These are phyloP conservation scores for Melanophora roralis DNA, from an alignment of 2,888 invertebrate genomes.

Conservation along the genomic window DNA sequence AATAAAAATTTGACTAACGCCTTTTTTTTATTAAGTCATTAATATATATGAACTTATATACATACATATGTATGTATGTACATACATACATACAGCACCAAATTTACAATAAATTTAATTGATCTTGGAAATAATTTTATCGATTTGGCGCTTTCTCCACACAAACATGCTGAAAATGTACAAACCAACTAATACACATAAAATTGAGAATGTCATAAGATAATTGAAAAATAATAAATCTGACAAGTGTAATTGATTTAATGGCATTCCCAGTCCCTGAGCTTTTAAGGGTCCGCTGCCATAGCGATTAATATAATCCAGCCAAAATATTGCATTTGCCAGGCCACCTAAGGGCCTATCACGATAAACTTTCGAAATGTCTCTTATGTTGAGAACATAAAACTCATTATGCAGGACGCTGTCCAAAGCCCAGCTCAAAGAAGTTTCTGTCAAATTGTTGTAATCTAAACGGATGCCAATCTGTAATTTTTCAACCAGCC, in stretches of 20 bases:
- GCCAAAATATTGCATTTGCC: constrained; percentile 76
- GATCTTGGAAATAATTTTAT: constrained; percentile 68
- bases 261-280: constrained; percentile 70
- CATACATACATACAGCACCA: too few relatives aligned
- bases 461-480: constrained; percentile 71
- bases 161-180: constrained; percentile 61
- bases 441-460: constrained; percentile 71
- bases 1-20: too few relatives aligned
- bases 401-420: constrained; percentile 72
- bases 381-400: constrained; percentile 72
- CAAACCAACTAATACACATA: constrained; percentile 54
- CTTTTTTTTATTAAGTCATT: too few relatives aligned
- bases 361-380: constrained; percentile 73
- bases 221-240: constrained; percentile 76
- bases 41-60: too few relatives aligned
- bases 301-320: constrained; percentile 75
- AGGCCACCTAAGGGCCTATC: constrained; percentile 75
- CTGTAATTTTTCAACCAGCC: constrained; percentile 69
- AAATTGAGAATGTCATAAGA: constrained; percentile 65
- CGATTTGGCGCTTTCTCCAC: constrained; percentile 64
- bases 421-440: constrained; percentile 73
- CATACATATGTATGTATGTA: too few relatives aligned
- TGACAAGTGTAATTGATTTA: constrained; percentile 73
- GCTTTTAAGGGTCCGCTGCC: constrained; percentile 74
- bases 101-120: constrained; percentile 64